phyloP scores from a whole-genome alignment of 2,113 vertebrate species.

The Caranx melampygus region DNA sequence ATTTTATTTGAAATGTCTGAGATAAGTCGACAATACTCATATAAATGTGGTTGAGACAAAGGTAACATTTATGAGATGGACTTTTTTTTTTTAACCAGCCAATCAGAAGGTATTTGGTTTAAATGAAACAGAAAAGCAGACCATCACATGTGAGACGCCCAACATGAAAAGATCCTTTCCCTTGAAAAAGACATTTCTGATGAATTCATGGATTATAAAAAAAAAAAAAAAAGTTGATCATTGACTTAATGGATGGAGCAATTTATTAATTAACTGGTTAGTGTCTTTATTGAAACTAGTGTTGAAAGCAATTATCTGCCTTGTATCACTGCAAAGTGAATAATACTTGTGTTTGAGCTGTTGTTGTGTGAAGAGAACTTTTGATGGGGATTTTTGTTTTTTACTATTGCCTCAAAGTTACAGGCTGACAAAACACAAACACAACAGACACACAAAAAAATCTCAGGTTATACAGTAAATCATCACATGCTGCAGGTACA shows the following conservation, averaged over 20 bases:
- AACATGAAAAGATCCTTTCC: background rate
- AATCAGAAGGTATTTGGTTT: too few species aligned
- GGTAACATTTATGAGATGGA: background rate
- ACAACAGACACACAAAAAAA: background rate
- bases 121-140: too few species aligned
- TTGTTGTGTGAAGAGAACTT: background rate
- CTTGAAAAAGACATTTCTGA: background rate
- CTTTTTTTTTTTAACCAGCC: background rate
- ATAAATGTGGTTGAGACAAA: background rate
- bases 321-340: background rate
- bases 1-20: slow-evolving; percentile 1
- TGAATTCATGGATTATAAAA: background rate
- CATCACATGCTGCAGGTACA: slow-evolving; percentile 14
- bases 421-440: background rate
- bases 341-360: background rate
- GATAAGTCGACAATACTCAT: background rate
- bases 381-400: background rate
- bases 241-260: background rate
- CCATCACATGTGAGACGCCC: too few species aligned
- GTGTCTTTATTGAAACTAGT: too few species aligned
- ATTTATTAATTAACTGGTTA: slow-evolving; percentile 1
- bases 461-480: slow-evolving; percentile 1
- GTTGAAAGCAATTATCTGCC: background rate
- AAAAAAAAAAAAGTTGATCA: background rate
- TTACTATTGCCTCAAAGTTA: background rate